Evolutionary conservation across 2,797 vertebrate genomes (phyloP).

Genomic region (Varecia variegata): DNA sequence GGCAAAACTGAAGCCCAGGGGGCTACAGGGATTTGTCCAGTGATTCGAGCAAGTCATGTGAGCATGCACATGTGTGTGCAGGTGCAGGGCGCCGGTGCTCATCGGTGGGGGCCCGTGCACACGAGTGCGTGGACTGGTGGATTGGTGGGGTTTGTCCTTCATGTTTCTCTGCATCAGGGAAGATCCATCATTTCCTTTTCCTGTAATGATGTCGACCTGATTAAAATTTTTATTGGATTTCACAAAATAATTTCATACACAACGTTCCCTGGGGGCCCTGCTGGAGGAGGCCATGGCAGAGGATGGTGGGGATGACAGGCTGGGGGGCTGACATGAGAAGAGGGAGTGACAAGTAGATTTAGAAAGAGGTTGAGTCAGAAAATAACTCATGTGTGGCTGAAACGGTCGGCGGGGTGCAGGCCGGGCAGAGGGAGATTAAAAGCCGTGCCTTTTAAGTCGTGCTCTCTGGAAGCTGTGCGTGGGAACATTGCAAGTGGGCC

Average conservation of each 20-base stretch:
- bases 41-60: fast-evolving
- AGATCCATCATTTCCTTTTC: conserved; percentile 84
- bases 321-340: not conserved
- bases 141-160: not conserved
- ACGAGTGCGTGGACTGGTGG: not conserved
- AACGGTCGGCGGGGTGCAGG: conserved; percentile 6
- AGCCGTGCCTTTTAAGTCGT: not conserved
- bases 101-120: fast-evolving
- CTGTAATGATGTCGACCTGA: conserved; percentile 87
- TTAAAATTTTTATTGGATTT: conserved; percentile 92
- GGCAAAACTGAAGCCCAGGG: fast-evolving
- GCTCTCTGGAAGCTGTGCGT: not conserved
- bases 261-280: conserved; percentile 74
- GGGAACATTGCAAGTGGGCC: not conserved
- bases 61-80: fast-evolving
- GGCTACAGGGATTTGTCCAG: not conserved
- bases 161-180: conserved; percentile 52
- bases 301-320: not conserved
- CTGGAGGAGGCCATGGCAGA: conserved; percentile 33
- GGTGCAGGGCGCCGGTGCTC: fast-evolving
- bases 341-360: conserved; percentile 60
- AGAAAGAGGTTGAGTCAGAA: conserved; percentile 67
- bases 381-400: conserved; percentile 70
- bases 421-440: conserved; percentile 68
- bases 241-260: conserved; percentile 84